These are phyloP conservation scores for Drosophila oshimai DNA, from an alignment of 1,140 invertebrate species.

Conservation along the genomic window DNA sequence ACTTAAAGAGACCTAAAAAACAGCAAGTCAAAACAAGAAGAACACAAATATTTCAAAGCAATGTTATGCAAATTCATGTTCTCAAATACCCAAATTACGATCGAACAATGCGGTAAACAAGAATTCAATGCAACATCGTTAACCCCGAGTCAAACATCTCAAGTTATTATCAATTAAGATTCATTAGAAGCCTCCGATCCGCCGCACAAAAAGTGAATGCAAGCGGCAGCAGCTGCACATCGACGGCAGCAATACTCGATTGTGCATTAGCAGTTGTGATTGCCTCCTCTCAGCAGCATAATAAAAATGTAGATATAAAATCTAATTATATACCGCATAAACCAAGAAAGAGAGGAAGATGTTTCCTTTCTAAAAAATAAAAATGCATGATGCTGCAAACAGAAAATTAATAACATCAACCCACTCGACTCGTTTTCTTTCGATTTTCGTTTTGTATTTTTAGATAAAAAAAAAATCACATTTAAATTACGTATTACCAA, in stretches of 20 bases:
- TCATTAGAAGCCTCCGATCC: slow-evolving; percentile 17
- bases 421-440: slow-evolving; percentile 46
- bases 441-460: slow-evolving; percentile 56
- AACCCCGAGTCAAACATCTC: slow-evolving; percentile 3
- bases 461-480: slow-evolving; percentile 62
- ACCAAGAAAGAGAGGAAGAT: slow-evolving; percentile 25
- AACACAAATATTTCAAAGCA: too few species aligned
- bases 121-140: slow-evolving; percentile 8
- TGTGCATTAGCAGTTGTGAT: slow-evolving; percentile 47
- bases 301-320: slow-evolving; percentile 59
- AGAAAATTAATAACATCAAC: slow-evolving; percentile 39
- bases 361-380: slow-evolving; percentile 70
- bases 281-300: slow-evolving; percentile 22
- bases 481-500: slow-evolving; percentile 70
- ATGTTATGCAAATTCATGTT: neutral
- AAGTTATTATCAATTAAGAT: slow-evolving; percentile 43
- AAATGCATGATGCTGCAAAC: slow-evolving; percentile 9
- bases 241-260: slow-evolving; percentile 25
- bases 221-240: slow-evolving; percentile 6
- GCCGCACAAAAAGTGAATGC: slow-evolving; percentile 53
- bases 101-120: neutral
- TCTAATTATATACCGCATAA: slow-evolving; percentile 42
- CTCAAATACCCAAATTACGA: slow-evolving; percentile 1
- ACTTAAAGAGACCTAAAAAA: too few species aligned
- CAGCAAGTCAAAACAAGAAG: neutral